phyloP scores from a whole-genome alignment of 2,888 invertebrate genomes.

The Frankliniella intonsa region DNA sequence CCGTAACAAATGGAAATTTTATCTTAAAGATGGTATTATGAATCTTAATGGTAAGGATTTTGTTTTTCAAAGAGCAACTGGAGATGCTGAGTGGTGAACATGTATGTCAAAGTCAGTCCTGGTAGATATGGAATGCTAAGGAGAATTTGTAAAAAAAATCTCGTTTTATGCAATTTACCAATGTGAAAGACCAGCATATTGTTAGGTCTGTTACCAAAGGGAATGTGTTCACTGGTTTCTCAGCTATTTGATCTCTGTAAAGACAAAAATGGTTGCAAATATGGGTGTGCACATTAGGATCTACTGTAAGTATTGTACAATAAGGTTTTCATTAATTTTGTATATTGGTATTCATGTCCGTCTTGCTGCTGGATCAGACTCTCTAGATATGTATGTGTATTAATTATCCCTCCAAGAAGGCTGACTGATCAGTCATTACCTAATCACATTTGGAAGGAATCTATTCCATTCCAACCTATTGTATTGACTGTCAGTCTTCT shows the following conservation, averaged over 20 bases:
- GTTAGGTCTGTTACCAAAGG: conserved; percentile 24
- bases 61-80: conserved; percentile 97
- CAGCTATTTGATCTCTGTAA: conserved; percentile 3
- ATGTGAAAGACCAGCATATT: conserved; percentile 17
- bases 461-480: no score
- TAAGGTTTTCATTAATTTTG: conserved; percentile 8
- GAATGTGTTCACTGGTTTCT: conserved; percentile 11
- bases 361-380: background rate
- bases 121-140: no score
- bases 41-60: conserved; percentile 96
- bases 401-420: no score
- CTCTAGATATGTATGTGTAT: background rate
- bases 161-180: conserved; percentile 1
- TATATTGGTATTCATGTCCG: background rate
- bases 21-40: conserved; percentile 99
- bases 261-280: background rate
- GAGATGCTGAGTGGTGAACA: conserved; percentile 95
- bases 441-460: no score
- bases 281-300: conserved; percentile 1
- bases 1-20: conserved; percentile 99
- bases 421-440: no score
- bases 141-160: background rate
- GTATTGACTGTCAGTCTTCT: no score
- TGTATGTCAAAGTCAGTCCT: background rate
- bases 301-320: conserved; percentile 19